Percentiles rank a stretch among this genome's conserved stretches.
Evolutionary conservation across 2,888 invertebrate species (phyloP).

Genomic region (Choristoneura rosaceana): DNA sequence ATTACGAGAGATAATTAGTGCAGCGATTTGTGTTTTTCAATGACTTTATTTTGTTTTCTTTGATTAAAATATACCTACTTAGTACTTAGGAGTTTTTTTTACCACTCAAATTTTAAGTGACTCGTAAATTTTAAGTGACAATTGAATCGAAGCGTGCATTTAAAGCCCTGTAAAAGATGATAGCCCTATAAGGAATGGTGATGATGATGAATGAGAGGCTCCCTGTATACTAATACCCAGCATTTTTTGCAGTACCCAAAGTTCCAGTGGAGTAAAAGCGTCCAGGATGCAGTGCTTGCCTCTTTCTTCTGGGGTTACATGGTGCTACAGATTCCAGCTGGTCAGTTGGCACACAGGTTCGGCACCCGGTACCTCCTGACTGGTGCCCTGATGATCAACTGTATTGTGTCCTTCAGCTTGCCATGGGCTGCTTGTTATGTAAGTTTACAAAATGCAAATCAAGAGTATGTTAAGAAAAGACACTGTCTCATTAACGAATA

Average conservation of each 20-base stretch:
- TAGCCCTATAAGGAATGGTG: too few relatives aligned
- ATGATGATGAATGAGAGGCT: too few relatives aligned
- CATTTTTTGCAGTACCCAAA: conserved; percentile 65
- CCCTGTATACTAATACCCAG: too few relatives aligned
- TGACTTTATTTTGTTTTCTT: neutral
- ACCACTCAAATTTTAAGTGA: too few relatives aligned
- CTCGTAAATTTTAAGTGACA: too few relatives aligned
- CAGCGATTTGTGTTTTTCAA: neutral
- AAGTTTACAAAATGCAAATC: conserved; percentile 48
- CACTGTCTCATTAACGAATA: too few relatives aligned
- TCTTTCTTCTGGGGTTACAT: conserved; percentile 89
- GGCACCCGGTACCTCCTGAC: conserved; percentile 88
- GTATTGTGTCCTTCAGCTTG: conserved; percentile 87
- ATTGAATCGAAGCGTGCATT: too few relatives aligned
- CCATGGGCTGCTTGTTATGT: conserved; percentile 88
- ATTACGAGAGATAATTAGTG: neutral
- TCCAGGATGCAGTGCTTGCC: conserved; percentile 78
- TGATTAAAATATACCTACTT: too few relatives aligned
- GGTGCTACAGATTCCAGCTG: conserved; percentile 89
- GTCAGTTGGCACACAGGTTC: conserved; percentile 88
- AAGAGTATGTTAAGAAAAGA: too few relatives aligned
- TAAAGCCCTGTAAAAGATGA: too few relatives aligned
- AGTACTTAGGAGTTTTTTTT: too few relatives aligned
- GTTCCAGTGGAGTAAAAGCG: conserved; percentile 84
- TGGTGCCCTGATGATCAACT: conserved; percentile 85